Evolutionary conservation across 2,888 invertebrate genomes (phyloP).

Genomic region (Pyrrhia umbra): DNA sequence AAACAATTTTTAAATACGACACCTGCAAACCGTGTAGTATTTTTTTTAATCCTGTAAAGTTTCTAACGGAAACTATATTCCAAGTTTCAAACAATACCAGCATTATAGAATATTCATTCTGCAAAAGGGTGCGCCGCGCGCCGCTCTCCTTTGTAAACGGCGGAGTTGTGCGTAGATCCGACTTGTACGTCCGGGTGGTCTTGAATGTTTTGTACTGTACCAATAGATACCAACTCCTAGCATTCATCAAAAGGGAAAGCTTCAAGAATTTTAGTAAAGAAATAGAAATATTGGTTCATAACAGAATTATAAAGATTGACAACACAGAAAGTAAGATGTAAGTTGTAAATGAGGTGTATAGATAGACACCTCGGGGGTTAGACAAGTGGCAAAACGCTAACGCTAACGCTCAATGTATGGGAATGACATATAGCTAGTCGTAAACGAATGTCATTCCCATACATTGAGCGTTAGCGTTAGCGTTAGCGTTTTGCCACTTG

Average conservation of each 20-base stretch:
- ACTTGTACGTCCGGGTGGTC: not conserved
- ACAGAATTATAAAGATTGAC: not conserved
- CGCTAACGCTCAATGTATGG: too few species aligned
- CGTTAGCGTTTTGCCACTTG: too few species aligned
- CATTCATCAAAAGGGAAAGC: not conserved
- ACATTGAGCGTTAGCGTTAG: too few species aligned
- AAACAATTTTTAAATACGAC: not conserved
- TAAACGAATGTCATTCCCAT: too few species aligned
- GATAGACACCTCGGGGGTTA: too few species aligned
- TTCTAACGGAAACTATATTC: not conserved
- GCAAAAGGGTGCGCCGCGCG: not conserved
- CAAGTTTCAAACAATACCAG: not conserved
- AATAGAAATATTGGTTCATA: not conserved
- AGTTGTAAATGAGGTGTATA: too few species aligned
- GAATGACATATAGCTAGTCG: too few species aligned
- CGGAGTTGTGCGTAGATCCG: not conserved
- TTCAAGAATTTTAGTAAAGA: not conserved
- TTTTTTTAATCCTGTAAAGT: slow-evolving; percentile 25
- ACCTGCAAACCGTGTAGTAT: not conserved
- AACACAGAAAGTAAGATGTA: too few species aligned
- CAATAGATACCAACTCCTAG: not conserved
- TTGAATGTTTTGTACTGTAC: not conserved
- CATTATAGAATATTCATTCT: slow-evolving; percentile 7
- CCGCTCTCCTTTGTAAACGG: not conserved
- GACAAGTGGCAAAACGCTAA: too few species aligned